phyloP scores from a whole-genome alignment of 2,113 vertebrate species.

The Pica pica region DNA sequence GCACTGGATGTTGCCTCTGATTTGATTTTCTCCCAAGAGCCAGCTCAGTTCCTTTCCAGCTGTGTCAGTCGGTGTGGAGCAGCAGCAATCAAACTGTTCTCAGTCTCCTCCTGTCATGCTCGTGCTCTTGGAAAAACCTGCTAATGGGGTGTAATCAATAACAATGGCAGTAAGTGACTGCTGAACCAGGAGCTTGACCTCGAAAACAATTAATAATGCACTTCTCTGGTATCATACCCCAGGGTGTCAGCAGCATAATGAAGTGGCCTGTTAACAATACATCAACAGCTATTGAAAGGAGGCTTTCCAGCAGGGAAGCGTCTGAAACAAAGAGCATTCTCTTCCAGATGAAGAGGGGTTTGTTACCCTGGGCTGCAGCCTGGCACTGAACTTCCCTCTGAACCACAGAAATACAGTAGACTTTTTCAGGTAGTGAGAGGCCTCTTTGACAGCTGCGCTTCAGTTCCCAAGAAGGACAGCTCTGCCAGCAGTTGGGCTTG shows the following conservation, averaged over 20 bases:
- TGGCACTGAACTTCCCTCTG: neutral
- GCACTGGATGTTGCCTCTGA: neutral
- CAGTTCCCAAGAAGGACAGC: slow-evolving; percentile 8
- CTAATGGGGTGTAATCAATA: neutral
- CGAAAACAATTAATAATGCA: slow-evolving; percentile 11
- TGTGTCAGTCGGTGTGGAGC: neutral
- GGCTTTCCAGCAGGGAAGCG: neutral
- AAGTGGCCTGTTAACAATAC: neutral
- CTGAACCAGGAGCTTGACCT: slow-evolving; percentile 9
- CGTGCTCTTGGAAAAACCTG: neutral
- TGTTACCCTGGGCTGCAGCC: neutral
- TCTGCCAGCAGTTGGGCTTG: neutral
- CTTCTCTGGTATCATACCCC: neutral
- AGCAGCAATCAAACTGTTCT: neutral
- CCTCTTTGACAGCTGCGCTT: neutral
- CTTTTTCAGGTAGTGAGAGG: slow-evolving; percentile 30
- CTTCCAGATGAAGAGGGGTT: neutral
- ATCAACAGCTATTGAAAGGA: neutral
- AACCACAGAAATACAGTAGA: neutral
- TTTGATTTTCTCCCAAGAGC: neutral
- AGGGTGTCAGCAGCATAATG: neutral
- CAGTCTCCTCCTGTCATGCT: neutral
- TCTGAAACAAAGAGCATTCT: slow-evolving; percentile 22
- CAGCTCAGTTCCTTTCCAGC: neutral
- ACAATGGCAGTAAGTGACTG: slow-evolving; percentile 6